A percentile compares a stretch with the other conserved stretches of the same genome.
These are phyloP conservation scores for Himalopsyche kuldschensis DNA, from an alignment of 2,888 invertebrate genomes.

Conservation along the genomic window DNA sequence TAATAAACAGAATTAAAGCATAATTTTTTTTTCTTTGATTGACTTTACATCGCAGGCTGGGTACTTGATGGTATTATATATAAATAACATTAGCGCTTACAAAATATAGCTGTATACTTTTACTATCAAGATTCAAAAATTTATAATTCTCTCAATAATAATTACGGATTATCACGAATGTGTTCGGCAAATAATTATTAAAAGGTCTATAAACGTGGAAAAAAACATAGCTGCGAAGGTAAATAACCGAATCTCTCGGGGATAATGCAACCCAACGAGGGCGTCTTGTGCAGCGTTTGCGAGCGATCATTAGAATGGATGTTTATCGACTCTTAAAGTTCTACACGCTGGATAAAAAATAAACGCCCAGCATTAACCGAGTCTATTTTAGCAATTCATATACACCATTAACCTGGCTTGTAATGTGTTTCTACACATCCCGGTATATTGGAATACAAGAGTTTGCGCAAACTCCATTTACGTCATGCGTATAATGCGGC, in stretches of 20 bases:
- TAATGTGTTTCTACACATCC: constrained; percentile 10
- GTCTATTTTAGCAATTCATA: constrained; percentile 21
- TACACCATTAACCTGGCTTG: constrained; percentile 28
- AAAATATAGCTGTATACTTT: too few species aligned
- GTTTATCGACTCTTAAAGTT: not conserved
- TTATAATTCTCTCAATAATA: too few species aligned
- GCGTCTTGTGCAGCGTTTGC: not conserved
- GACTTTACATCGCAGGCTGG: too few species aligned
- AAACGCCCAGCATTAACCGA: constrained; percentile 14
- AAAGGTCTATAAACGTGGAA: not conserved
- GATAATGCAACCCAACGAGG: not conserved
- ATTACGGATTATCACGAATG: not conserved
- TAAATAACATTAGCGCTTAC: too few species aligned
- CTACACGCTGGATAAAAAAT: not conserved
- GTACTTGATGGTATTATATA: too few species aligned
- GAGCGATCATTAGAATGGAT: not conserved
- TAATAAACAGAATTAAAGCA: too few species aligned
- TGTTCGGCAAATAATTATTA: not conserved
- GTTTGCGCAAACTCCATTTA: not conserved
- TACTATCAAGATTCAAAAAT: too few species aligned
- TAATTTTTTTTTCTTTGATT: too few species aligned
- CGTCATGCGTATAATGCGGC: not conserved
- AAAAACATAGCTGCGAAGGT: not conserved
- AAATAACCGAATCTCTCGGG: not conserved
- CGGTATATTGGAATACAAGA: constrained; percentile 1